These are phyloP conservation scores for Phrynocephalus versicolor DNA, from an alignment of 2,113 vertebrate species.

Conservation along the genomic window DNA sequence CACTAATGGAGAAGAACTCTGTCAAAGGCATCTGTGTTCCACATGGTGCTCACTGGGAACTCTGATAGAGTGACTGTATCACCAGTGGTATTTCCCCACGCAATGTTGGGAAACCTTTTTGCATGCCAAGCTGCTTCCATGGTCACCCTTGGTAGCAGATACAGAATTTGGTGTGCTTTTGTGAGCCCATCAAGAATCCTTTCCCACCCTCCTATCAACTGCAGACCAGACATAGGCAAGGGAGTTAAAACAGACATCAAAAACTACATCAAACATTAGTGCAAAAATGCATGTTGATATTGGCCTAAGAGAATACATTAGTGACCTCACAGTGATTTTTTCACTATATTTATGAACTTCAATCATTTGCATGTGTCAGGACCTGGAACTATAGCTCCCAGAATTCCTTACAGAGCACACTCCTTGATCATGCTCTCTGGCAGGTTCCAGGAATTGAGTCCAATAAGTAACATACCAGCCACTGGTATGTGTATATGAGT, in stretches of 20 bases:
- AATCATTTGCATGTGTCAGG: neutral
- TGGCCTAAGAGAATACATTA: no score
- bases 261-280: neutral
- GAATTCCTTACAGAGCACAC: no score
- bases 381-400: no score
- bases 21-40: neutral
- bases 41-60: neutral
- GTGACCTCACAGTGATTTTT: neutral
- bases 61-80: neutral
- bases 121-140: no score
- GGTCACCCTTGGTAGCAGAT: no score
- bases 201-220: neutral
- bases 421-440: no score
- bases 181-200: neutral
- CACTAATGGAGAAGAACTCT: neutral
- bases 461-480: no score
- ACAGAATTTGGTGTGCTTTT: neutral
- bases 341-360: neutral
- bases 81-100: neutral
- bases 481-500: neutral
- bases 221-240: no score
- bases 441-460: no score
- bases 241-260: no score
- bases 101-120: neutral
- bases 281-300: neutral